Evolutionary conservation across 2,113 vertebrate genomes (phyloP), one percentile per base, ranked within the genome.

Genomic region (Cathartes aura): DNA sequence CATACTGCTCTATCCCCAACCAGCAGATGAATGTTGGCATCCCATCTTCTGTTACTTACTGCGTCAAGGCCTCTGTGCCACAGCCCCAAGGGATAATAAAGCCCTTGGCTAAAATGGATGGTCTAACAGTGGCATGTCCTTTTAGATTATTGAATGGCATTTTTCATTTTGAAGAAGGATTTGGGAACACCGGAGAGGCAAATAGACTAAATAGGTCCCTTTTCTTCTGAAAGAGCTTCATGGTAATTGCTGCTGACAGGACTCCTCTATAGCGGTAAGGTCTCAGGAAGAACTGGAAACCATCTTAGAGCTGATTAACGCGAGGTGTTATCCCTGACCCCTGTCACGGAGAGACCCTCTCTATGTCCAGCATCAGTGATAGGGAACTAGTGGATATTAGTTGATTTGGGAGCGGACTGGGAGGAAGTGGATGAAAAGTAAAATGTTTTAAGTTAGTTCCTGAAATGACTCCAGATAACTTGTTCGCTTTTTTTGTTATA

Each of bases 221-320:
- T 93, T 74, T 67, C 64, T 94, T 63, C 82, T 59, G 55, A 50
- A 66, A 86, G 53, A 8, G 24, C 15, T 85, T 79, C 3, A 2
- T 24, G 70, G 19, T 95, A 74, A 95, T 95, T 93, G 90, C 82
- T 83, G 75, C 86, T 93, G 94, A 89, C 91, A 91, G 73, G 40
- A 40, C 55, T 84, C 38, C 88, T 82, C 48, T 76, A 4, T 21
- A 27, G 90, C 45, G 1, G 2, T 5, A 72, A 50, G 88, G 83
- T 48, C 87, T 97, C 94, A 84, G 95, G 94, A 89, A 91, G 95
- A 84, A 36, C 88, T 95, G 96, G 92, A 79, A 96, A 82, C 89
- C 95, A 79, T 94, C 89, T 84, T 15, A 8, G 82, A 64, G 94
- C 83, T 92, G 95, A 92, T 92, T 21, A 74, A 45, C 5, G 0